Percentiles rank a stretch among this genome's conserved stretches.
phyloP scores from a whole-genome alignment of 2,113 vertebrate species.

The Neoarius graeffei region DNA sequence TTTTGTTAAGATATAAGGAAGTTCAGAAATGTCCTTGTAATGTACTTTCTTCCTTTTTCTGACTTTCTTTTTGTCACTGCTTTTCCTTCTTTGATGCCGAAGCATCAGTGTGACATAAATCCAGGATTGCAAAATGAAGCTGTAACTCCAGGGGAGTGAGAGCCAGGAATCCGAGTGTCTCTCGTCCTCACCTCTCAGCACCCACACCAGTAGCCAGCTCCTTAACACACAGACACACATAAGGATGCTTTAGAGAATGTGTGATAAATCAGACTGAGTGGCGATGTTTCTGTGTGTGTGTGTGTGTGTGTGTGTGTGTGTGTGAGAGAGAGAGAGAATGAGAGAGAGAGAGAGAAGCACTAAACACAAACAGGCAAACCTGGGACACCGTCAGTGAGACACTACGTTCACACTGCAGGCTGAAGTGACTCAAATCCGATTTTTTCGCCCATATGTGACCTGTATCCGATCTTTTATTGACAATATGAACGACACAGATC shows the following conservation, averaged over 20 bases:
- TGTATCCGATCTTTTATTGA: no score
- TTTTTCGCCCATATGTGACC: no score
- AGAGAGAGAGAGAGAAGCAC: neutral
- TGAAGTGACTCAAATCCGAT: no score
- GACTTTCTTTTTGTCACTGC: slow-evolving; percentile 17
- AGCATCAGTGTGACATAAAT: slow-evolving; percentile 44
- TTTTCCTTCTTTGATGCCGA: slow-evolving; percentile 37
- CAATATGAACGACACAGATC: no score
- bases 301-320: no score
- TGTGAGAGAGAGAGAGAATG: no score
- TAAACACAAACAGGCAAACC: slow-evolving; percentile 10
- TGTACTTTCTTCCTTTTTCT: slow-evolving; percentile 20
- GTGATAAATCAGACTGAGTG: slow-evolving; percentile 4
- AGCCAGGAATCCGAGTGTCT: neutral
- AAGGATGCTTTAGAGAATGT: neutral
- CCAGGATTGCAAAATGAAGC: slow-evolving; percentile 28
- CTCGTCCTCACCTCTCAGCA: neutral
- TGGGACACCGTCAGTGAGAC: neutral
- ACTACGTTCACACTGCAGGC: no score
- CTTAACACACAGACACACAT: slow-evolving; percentile 18
- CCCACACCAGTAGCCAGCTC: slow-evolving; percentile 39
- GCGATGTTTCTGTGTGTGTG: neutral
- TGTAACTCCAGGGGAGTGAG: neutral
- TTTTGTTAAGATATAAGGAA: slow-evolving; percentile 28
- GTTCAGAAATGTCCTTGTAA: slow-evolving; percentile 51